Base-by-base conservation (phyloP, 2,888 invertebrate genomes). In the Cataglyphis rosenhaueri region DNA sequence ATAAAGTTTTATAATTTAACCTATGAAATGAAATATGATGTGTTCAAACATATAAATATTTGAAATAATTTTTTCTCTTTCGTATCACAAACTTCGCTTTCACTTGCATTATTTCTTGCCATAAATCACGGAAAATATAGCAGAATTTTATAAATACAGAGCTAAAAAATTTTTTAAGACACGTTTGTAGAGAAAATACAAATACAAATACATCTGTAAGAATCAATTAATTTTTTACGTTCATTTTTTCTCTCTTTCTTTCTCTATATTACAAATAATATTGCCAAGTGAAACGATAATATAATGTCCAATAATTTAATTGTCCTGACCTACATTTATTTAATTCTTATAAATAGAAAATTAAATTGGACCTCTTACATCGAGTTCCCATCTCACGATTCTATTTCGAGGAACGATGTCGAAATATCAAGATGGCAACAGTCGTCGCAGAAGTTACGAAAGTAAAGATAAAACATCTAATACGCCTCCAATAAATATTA, bases 401-500 rank as follows among this genome's bases (percentile, higher is more conserved):
- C 75, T 35, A 66, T 66, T 66, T 66, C 52, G 15, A 55, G 29
- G 55, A 66, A 38, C 12, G n/a, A 1, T 21, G 15, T 55, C 52
- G 25, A 66, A 76, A 76, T 55, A 55, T 0, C 18, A 38, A 64
- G n/a, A 38, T 25, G 35, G 48, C 35, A 48, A n/a, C 55, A 9
- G 32, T 21, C 44, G n/a, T 68, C 41, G 29, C 38, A 41, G 5
- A 73, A 62, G 48, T 64, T 32, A 25, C 29, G 41, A 73, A 25
- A 52, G 61, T 18, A 15, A 15, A 18, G 68, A 61, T 21, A 32
- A 21, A 21, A 48, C 62, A 68, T 59, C n/a, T 83, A 70, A 81
- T 75, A 57, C 41, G 2, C 25, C 25, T 64, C 21, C 15, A 44
- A 29, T 65, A 25, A 81, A 64, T 15, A 75, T 75, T 70, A 78